phyloP scores from a whole-genome alignment of 2,888 invertebrate species.

The Colostygia pectinataria region DNA sequence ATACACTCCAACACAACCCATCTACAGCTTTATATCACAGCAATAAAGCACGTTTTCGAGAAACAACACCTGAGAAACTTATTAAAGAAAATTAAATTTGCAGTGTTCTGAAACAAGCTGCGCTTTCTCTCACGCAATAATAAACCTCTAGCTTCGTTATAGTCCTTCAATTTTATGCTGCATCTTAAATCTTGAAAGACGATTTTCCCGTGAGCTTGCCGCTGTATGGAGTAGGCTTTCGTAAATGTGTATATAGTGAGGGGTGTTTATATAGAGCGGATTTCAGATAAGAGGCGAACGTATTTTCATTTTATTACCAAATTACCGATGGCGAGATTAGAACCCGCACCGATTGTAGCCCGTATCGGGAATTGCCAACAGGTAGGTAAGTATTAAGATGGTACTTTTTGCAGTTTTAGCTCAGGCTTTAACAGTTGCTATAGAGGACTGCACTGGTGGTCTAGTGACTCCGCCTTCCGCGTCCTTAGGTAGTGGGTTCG shows the following conservation, averaged over 20 bases:
- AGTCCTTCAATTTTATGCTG: conserved; percentile 16
- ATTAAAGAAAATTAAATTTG: conserved; percentile 82
- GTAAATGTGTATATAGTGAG: conserved; percentile 72
- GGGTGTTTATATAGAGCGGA: conserved; percentile 76
- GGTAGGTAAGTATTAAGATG: conserved; percentile 55
- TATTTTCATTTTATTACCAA: conserved; percentile 84
- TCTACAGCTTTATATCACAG: conserved; percentile 32
- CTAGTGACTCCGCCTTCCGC: no score
- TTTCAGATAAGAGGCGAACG: conserved; percentile 76
- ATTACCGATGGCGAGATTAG: conserved; percentile 80
- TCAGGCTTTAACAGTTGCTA: no score
- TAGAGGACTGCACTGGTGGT: no score
- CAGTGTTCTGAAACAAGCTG: conserved; percentile 71
- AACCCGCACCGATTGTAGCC: conserved; percentile 63
- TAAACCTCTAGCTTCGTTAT: conserved; percentile 19
- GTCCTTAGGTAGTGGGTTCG: no score
- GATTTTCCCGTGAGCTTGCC: conserved; percentile 14
- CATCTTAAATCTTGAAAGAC: conserved; percentile 40
- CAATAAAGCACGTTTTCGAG: conserved; percentile 44
- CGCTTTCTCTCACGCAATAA: conserved; percentile 31
- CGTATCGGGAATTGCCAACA: conserved; percentile 75
- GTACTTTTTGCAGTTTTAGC: conserved; percentile 4
- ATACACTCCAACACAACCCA: conserved; percentile 68
- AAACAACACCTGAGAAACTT: conserved; percentile 51
- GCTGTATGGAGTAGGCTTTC: conserved; percentile 25